phyloP scores from a whole-genome alignment of 92 coral and sea anemone species.

The Hydrozoanthus gracilis region DNA sequence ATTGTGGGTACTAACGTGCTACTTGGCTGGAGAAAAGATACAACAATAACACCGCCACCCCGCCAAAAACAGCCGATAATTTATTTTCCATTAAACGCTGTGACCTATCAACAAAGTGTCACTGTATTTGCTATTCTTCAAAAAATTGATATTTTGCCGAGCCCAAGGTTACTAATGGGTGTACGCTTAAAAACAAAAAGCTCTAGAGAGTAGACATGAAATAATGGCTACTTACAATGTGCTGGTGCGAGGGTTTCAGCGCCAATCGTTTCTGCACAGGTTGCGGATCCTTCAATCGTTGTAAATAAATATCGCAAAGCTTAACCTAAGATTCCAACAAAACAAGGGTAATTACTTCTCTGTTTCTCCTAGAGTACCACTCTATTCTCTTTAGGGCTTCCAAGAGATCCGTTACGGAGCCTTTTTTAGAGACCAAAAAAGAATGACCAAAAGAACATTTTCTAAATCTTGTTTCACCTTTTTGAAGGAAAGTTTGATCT shows the following conservation, averaged over 20 bases:
- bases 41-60: no score
- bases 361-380: not conserved
- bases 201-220: not conserved
- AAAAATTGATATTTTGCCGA: no score
- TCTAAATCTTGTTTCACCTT: no score
- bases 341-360: not conserved
- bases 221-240: constrained; percentile 58
- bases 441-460: no score
- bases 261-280: constrained; percentile 36
- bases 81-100: no score
- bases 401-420: not conserved
- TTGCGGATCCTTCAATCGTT: constrained; percentile 37
- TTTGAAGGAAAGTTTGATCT: no score
- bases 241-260: constrained; percentile 64
- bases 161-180: not conserved
- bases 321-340: constrained; percentile 25
- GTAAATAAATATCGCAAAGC: constrained; percentile 49
- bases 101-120: no score
- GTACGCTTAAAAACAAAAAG: not conserved
- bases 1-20: no score
- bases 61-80: no score
- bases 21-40: no score
- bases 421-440: no score
- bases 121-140: no score
- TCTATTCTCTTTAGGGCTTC: not conserved